phyloP scores from a whole-genome alignment of 2,888 invertebrate genomes.

The Philhelius pedissequus region DNA sequence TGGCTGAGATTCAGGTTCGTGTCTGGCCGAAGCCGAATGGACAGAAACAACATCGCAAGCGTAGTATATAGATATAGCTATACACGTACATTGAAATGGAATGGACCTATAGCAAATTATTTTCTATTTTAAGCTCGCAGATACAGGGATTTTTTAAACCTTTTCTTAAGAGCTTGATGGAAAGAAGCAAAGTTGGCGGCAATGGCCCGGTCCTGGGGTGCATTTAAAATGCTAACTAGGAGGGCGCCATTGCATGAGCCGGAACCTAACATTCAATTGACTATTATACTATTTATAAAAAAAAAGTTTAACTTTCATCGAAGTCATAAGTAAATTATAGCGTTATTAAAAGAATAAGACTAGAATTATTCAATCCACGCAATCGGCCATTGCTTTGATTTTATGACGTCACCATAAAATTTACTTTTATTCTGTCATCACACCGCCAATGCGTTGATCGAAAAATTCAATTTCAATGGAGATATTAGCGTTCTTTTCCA shows the following conservation, averaged over 20 bases:
- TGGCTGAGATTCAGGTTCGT: constrained; percentile 37
- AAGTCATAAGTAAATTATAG: too few relatives aligned
- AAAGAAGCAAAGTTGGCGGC: neutral
- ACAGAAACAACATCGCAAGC: neutral
- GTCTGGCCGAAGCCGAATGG: constrained; percentile 15
- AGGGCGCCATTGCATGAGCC: neutral
- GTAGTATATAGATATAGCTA: neutral
- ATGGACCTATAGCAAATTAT: constrained; percentile 56
- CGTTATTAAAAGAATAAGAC: too few relatives aligned
- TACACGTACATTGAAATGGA: neutral
- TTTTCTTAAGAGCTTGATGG: neutral
- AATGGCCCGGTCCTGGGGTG: neutral
- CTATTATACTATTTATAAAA: too few relatives aligned
- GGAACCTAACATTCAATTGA: too few relatives aligned
- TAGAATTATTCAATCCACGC: too few relatives aligned
- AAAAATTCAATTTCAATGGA: too few relatives aligned
- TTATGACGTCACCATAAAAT: too few relatives aligned
- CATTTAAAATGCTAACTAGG: neutral
- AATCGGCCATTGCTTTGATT: too few relatives aligned
- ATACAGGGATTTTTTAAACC: constrained; percentile 9
- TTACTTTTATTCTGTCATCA: too few relatives aligned
- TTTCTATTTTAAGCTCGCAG: constrained; percentile 55
- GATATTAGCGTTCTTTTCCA: too few relatives aligned
- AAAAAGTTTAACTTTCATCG: too few relatives aligned
- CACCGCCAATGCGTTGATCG: too few relatives aligned